Conservation (phyloP, 1,140 invertebrate species). For the Propsilocerus akamusi region DNA sequence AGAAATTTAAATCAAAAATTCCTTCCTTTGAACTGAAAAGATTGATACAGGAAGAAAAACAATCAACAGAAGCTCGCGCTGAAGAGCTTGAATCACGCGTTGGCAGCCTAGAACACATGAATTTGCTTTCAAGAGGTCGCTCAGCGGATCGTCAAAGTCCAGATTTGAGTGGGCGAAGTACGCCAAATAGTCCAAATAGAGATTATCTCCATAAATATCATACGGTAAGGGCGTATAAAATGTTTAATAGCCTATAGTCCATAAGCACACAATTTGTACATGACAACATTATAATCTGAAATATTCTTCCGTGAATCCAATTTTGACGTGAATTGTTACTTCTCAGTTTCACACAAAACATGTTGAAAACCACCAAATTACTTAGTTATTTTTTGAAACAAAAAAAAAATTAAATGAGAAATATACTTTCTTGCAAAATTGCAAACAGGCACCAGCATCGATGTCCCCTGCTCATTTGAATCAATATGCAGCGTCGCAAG, state of each 20-base stretch:
- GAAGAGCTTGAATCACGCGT: conserved; percentile 95
- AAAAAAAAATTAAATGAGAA: not conserved
- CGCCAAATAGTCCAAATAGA: conserved; percentile 23
- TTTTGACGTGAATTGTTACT: too few species aligned
- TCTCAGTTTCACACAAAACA: not conserved
- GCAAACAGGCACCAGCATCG: conserved; percentile 69
- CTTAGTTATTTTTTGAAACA: not conserved
- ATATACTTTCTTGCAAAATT: conserved; percentile 13
- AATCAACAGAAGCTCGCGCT: conserved; percentile 88
- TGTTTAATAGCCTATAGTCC: too few species aligned
- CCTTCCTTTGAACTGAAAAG: conserved; percentile 13
- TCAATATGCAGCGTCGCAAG: conserved; percentile 45
- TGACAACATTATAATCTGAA: too few species aligned
- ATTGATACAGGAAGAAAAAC: conserved; percentile 96
- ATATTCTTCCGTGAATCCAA: too few species aligned
- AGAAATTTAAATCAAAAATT: conserved; percentile 5
- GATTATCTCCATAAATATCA: conserved; percentile 32
- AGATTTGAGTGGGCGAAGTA: conserved; percentile 49
- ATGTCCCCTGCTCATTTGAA: conserved; percentile 75
- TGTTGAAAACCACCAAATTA: not conserved
- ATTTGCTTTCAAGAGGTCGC: conserved; percentile 57
- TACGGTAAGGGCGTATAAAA: too few species aligned
- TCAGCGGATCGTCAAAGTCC: conserved; percentile 56
- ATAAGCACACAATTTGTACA: too few species aligned
- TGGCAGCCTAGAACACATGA: conserved; percentile 85